phyloP scores from a whole-genome alignment of 2,888 invertebrate species.

The Drosophila pseudotakahashii region DNA sequence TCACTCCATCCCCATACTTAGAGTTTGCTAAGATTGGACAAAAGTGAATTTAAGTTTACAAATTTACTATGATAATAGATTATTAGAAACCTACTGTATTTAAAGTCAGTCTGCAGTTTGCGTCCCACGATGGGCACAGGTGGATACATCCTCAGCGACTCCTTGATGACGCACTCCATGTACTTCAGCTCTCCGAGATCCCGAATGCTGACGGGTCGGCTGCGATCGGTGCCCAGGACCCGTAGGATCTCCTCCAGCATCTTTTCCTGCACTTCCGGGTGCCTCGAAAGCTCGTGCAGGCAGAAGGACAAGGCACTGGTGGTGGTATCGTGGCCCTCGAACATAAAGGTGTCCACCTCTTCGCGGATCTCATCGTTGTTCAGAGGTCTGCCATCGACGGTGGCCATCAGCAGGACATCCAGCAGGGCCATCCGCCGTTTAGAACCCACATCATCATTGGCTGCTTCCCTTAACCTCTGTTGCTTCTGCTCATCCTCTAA shows the following conservation, averaged over 20 bases:
- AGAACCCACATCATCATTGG: constrained; percentile 82
- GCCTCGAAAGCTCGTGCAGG: constrained; percentile 70
- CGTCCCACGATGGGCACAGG: constrained; percentile 87
- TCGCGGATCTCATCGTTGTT: constrained; percentile 87
- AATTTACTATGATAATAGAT: no score
- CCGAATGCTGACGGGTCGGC: constrained; percentile 48
- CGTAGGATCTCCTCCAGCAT: constrained; percentile 69
- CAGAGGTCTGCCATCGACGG: constrained; percentile 86
- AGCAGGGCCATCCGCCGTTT: constrained; percentile 88
- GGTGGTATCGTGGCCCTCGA: constrained; percentile 85
- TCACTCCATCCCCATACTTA: constrained; percentile 55
- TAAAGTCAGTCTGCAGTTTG: constrained; percentile 82
- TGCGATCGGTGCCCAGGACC: constrained; percentile 67
- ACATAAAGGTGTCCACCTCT: constrained; percentile 90
- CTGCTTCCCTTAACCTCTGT: constrained; percentile 29
- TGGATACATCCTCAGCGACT: constrained; percentile 87
- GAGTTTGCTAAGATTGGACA: constrained; percentile 64
- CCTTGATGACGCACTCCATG: constrained; percentile 88
- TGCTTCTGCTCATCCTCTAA: constrained; percentile 46
- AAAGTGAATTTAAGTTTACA: no score
- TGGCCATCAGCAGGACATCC: constrained; percentile 87
- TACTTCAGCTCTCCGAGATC: constrained; percentile 76
- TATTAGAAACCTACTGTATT: constrained; percentile 86
- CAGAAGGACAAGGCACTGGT: constrained; percentile 76
- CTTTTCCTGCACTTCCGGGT: constrained; percentile 77